Conservation (phyloP, 2,113 vertebrate genomes). For the Anguilla japonica region DNA sequence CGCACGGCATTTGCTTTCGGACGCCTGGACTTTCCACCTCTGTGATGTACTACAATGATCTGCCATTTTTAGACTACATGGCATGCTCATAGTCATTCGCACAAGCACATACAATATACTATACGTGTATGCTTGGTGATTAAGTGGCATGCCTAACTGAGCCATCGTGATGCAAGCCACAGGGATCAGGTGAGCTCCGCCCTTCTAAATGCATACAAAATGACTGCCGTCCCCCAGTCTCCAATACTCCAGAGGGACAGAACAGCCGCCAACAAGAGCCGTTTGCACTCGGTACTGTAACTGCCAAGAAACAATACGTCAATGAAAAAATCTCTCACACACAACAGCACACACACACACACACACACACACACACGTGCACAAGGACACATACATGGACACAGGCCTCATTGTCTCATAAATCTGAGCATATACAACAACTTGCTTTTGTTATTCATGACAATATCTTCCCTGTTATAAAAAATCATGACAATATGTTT, state of each 20-base stretch:
- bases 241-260: not conserved
- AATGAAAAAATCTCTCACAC: not conserved
- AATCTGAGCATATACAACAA: not conserved
- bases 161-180: not conserved
- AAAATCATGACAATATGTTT: not conserved
- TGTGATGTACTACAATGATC: no score
- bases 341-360: not conserved
- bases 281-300: not conserved
- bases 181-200: not conserved
- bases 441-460: not conserved
- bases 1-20: no score
- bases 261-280: not conserved
- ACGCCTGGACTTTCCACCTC: no score
- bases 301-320: no score
- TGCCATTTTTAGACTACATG: no score
- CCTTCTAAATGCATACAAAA: not conserved
- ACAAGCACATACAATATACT: not conserved
- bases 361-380: not conserved
- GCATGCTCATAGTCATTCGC: not conserved
- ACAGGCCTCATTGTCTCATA: not conserved
- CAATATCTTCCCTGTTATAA: not conserved
- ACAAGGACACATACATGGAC: not conserved
- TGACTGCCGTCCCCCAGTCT: not conserved
- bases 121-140: not conserved
- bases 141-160: not conserved